Evolutionary conservation across 2,797 vertebrate species (phyloP), one percentile per base, ranked within the genome.

Genomic region (Falco concolor): DNA sequence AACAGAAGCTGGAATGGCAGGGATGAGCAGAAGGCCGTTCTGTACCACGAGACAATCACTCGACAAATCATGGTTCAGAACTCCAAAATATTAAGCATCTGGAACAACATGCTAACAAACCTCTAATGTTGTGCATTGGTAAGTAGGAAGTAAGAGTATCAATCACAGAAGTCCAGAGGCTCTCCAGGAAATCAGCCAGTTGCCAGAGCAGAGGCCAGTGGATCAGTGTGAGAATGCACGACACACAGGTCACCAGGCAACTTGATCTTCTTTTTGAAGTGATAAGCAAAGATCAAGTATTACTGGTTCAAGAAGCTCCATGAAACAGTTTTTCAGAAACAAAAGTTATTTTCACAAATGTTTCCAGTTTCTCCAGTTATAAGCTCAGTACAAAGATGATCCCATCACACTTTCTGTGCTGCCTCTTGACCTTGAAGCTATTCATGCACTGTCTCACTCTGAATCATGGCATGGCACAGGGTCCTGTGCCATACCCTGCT

Each of bases 351-450:
- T 92, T 87, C 78, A 92, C 44, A 56, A 90, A 63, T 4, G 13
- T 60, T 87, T 85, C 45, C 47, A 78, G 28, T 17, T 83, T 84
- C 77, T 87, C 57, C 54, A 49, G 59, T 69, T 90, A 34, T 60
- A 96, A 77, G 77, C 38, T 90, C 75, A 94, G 69, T 38, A 61
- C 2, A 0, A 94, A 94, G 69, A 86, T 86, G 36, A 72, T 17
- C 49, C 60, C 53, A 49, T 83, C 69, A 72, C 52, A 52, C 11
- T 19, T 77, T 74, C 80, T 68, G 23, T 50, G 25, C 65, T 81
- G 50, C 68, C 50, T 89, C 82, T 92, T 90, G 83, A 94, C 93
- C 90, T 95, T 78, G 83, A 85, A 75, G 69, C 57, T 81, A 69
- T 18, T 95, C 42, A 53, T 50, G 63, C 57, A 59, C 85, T 85